Evolutionary conservation across 2,113 vertebrate species (phyloP).

Genomic region (Silurus asotus): DNA sequence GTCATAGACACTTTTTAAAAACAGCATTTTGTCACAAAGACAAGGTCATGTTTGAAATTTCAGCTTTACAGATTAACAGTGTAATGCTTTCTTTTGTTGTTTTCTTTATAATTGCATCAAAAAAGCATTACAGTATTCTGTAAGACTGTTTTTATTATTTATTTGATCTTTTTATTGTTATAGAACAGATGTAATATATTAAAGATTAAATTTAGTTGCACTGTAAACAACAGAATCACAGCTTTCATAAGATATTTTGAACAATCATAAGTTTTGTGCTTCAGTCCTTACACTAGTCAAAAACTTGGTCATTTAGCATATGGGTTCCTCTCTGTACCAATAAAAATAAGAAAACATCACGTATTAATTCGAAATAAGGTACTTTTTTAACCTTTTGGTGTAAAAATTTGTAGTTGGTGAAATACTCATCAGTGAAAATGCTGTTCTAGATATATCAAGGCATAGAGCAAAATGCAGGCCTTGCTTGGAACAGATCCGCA

Average conservation of each 20-base stretch:
- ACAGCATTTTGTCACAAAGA: background rate
- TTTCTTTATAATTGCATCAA: background rate
- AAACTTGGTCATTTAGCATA: background rate
- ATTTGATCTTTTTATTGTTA: background rate
- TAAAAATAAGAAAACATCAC: background rate
- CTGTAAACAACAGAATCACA: background rate
- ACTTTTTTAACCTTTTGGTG: background rate
- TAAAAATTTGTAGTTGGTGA: background rate
- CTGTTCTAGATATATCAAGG: slow-evolving; percentile 27
- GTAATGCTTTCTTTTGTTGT: background rate
- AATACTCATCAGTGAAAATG: background rate
- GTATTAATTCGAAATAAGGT: background rate
- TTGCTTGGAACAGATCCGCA: slow-evolving; percentile 27
- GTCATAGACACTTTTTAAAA: background rate
- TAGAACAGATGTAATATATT: background rate
- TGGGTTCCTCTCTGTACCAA: background rate
- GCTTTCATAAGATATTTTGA: background rate
- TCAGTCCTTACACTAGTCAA: background rate
- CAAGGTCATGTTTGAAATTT: background rate
- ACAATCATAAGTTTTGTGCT: background rate
- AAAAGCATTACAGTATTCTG: background rate
- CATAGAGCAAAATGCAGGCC: slow-evolving; percentile 39
- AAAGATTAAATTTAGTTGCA: background rate
- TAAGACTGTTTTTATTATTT: background rate
- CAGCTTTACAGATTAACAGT: too few species aligned